phyloP scores from a whole-genome alignment of 2,888 invertebrate genomes.

The Melanotus villosus region DNA sequence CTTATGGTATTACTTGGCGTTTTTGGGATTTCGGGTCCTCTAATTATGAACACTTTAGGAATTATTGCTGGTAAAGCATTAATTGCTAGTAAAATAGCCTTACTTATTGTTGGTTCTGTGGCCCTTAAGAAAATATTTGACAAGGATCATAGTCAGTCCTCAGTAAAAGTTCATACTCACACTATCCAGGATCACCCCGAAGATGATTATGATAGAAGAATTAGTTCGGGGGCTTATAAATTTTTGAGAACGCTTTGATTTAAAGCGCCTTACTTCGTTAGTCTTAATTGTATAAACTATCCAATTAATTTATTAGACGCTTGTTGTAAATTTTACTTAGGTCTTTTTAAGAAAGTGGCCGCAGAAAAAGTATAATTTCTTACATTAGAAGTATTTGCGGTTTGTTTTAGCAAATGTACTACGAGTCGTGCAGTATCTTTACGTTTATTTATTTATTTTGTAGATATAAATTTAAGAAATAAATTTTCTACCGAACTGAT shows the following conservation, averaged over 20 bases:
- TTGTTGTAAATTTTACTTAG: no score
- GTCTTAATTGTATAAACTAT: no score
- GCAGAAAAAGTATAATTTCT: no score
- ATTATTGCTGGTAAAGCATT: constrained; percentile 81
- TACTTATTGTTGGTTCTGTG: constrained; percentile 81
- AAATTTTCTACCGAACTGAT: no score
- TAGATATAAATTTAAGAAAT: no score
- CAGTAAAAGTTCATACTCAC: constrained; percentile 78
- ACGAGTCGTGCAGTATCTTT: no score
- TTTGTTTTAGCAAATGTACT: no score
- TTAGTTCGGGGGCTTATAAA: constrained; percentile 44
- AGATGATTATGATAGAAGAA: constrained; percentile 60
- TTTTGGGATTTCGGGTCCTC: constrained; percentile 78
- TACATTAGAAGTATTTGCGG: no score
- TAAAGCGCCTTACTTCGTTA: not conserved
- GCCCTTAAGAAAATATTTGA: constrained; percentile 81
- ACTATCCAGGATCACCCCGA: constrained; percentile 69
- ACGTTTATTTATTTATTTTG: no score
- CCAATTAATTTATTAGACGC: no score
- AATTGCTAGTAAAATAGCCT: constrained; percentile 80
- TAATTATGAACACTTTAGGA: constrained; percentile 79
- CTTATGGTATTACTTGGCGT: constrained; percentile 64
- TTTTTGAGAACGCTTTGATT: constrained; percentile 31
- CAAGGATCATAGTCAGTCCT: constrained; percentile 73
- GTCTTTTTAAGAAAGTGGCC: no score